Evolutionary conservation across 1,140 invertebrate species (phyloP), one percentile per base, ranked within the genome.

Genomic region (Diabrotica undecimpunctata): DNA sequence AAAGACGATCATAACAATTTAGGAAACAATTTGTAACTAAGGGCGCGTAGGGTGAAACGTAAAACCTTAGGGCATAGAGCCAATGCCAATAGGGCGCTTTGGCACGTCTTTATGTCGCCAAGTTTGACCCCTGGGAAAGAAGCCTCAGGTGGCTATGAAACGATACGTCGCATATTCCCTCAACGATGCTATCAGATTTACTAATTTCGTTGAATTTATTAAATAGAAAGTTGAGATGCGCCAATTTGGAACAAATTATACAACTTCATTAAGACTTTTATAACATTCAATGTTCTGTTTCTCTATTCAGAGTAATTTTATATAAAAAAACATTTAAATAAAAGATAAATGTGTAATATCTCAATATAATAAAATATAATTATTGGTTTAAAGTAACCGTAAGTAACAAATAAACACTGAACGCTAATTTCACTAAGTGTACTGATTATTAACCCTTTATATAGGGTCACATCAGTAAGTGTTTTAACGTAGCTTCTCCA

Each of bases 1-100:
- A 61, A 59, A 61, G 59, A 53, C 59, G 59, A 52, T 51, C 59
- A 61, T 61, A 61, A 61, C 50, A 50, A 61, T 61, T 61, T 37
- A 53, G 50, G 59, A 51, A 61, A 39, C 46, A 36, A 61, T 61
- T 61, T 61, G 59, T 57, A 25, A 25, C 25, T 25, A 57, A n/a
- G 50, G 50, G 59, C 46, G 59, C n/a, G 41, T 46, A 50, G 41
- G 50, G 41, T 35, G 38, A 7, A 52, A 53, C 41, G 41, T 36
- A 61, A 61, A 52, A 25, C 59, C 41, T 37, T 51, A 61, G 59
- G 59, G 59, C 46, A 39, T 57, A 12, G 14, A 25, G 53, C 53
- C 53, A 54, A 8, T 46, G 14, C 53, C 53, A 54, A 25, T 13
- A 57, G 55, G 36, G 55, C 55, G 54, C n/a, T 37, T 46, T 57